Base-by-base conservation (phyloP, 1,140 invertebrate genomes). In the Drosophila saltans region DNA sequence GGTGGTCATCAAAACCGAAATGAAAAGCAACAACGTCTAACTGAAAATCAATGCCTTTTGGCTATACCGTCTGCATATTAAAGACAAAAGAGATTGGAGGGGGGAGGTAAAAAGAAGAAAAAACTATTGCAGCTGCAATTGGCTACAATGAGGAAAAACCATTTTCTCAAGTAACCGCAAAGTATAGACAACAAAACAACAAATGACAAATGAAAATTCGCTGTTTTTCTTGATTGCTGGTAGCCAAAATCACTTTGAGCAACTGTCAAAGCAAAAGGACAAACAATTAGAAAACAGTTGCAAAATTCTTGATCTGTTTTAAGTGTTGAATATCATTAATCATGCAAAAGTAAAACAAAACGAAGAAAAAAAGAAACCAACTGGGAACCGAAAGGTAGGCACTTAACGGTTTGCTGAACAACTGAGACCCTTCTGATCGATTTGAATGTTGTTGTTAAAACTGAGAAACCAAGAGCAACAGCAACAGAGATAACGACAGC, bases 271-370 rank as follows among this genome's bases (percentile, higher is more conserved):
- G 76, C 70, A 69, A 57, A 45, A 72, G 78, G 80, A 72, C 16
- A 66, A 86, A 89, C 84, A 89, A 89, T 89, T 89, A 88, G 84
- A 89, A 89, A 89, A 89, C 85, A 89, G 84, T 89, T 89, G 85
- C 84, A 59, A 89, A 89, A 84, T 78, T 74, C 64, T 78, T 59
- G 80, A 88, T 74, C 80, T 80, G 70, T 66, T 78, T 78, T 58
- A 78, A 45, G 52, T 58, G 57, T 7, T 41, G 21, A 33, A 28
- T 26, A 55, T 80, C 82, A 86, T 79, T 81, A 79, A 86, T 86
- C 82, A 86, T 76, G 82, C 78, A 78, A 86, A 85, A 81, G 65
- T 36, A 57, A 26, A 52, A 40, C 24, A 26, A 30, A 10, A 56
- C 2, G 0, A 28, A 28, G 26, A 28, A 55, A 28, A 41, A 63